Conservation (phyloP, 2,888 invertebrate species). For the Leucozona laternaria region DNA sequence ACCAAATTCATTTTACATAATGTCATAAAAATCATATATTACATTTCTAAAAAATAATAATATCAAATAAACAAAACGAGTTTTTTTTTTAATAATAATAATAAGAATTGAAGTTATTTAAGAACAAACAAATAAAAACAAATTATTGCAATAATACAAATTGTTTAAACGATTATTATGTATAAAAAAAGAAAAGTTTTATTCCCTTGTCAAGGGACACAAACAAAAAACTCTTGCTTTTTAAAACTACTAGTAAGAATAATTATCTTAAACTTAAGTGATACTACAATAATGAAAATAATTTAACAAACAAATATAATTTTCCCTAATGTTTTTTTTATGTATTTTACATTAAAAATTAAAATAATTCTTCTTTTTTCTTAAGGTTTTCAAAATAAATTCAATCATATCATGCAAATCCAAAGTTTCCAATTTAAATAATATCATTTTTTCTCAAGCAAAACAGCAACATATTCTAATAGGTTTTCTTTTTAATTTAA, state of each 20-base stretch:
- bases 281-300: conserved; percentile 48
- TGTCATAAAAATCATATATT: conserved; percentile 73
- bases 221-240: conserved; percentile 8
- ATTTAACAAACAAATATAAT: conserved; percentile 66
- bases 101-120: conserved; percentile 30
- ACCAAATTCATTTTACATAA: conserved; percentile 34
- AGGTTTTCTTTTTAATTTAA: conserved; percentile 1
- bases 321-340: conserved; percentile 7
- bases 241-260: conserved; percentile 7
- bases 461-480: conserved; percentile 10
- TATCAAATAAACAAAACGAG: conserved; percentile 64
- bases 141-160: conserved; percentile 46
- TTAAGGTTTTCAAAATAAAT: conserved; percentile 26
- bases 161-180: conserved; percentile 21
- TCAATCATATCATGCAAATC: conserved; percentile 50
- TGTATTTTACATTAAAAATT: conserved; percentile 35
- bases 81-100: conserved; percentile 35
- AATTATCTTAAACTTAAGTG: conserved; percentile 19
- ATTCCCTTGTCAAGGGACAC: conserved; percentile 6
- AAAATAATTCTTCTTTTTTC: conserved; percentile 6
- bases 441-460: background rate
- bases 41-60: conserved; percentile 48
- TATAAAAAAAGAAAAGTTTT: conserved; percentile 6
- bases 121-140: conserved; percentile 23
- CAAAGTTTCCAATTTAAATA: conserved; percentile 9